A percentile compares a stretch with the other conserved stretches of the same genome.
phyloP scores from a whole-genome alignment of 2,113 vertebrate genomes.

The Clupea harengus region DNA sequence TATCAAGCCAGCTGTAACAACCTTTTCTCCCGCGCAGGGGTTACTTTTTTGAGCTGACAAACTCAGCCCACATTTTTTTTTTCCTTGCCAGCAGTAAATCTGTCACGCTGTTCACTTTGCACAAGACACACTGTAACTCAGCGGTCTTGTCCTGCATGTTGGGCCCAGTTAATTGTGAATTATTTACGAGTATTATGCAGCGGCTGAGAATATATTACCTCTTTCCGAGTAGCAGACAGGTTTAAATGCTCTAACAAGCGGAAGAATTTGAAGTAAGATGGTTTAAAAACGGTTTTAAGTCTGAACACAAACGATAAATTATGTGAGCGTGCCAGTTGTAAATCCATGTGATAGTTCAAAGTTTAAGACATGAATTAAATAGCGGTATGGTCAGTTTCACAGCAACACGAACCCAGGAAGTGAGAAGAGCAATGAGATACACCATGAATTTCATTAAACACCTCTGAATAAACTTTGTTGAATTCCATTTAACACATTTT shows the following conservation, averaged over 20 bases:
- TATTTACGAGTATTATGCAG: conserved; percentile 17
- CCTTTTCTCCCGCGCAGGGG: conserved; percentile 2
- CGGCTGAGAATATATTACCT: conserved; percentile 17
- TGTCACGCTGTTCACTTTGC: neutral
- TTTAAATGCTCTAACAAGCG: conserved; percentile 4
- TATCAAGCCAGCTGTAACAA: conserved; percentile 3
- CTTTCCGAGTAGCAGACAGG: neutral
- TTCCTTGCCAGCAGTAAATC: conserved; percentile 10
- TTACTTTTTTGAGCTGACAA: conserved; percentile 1
- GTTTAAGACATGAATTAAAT: conserved; percentile 4
- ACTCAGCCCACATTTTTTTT: conserved; percentile 13
- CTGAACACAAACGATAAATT: neutral
- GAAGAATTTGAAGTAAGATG: neutral
- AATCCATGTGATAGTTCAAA: neutral
- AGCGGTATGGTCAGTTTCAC: neutral
- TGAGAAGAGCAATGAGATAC: neutral
- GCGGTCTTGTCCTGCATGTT: neutral
- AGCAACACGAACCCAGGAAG: neutral
- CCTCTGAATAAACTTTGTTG: neutral
- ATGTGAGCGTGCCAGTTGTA: neutral
- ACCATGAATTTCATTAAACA: neutral
- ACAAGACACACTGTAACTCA: conserved; percentile 22
- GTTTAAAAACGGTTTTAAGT: conserved; percentile 4
- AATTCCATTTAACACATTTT: neutral
- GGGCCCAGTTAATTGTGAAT: conserved; percentile 33